These are phyloP conservation scores for Pachypanchax playfairii DNA, from an alignment of 2,113 vertebrate species.

Conservation along the genomic window DNA sequence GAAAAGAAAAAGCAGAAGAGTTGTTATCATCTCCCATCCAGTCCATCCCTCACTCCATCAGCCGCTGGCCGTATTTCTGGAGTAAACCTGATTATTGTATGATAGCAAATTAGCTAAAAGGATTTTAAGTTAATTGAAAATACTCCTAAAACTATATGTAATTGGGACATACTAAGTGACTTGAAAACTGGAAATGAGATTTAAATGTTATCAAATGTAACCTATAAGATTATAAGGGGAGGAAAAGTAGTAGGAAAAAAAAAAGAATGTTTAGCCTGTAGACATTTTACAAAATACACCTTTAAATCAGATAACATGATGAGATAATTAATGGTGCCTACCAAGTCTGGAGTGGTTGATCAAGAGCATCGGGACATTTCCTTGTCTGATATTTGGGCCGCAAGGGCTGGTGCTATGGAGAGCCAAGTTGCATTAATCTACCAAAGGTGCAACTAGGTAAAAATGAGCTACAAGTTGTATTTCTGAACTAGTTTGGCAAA, in stretches of 20 bases:
- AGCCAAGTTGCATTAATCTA: too few relatives aligned
- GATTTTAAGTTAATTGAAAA: constrained; percentile 43
- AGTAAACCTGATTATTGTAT: constrained; percentile 39
- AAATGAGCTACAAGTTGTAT: too few relatives aligned
- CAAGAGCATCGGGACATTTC: too few relatives aligned
- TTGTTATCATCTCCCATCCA: constrained; percentile 36
- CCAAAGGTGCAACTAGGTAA: too few relatives aligned
- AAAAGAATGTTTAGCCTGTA: background rate
- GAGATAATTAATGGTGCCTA: background rate
- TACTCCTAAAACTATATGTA: constrained; percentile 15
- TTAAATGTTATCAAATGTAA: background rate
- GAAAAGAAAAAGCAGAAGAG: constrained; percentile 35
- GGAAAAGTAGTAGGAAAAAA: background rate
- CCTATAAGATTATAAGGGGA: background rate
- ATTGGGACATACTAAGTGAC: constrained; percentile 6
- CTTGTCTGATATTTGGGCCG: too few relatives aligned
- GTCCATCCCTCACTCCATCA: constrained; percentile 47
- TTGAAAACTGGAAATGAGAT: constrained; percentile 3
- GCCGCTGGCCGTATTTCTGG: constrained; percentile 32
- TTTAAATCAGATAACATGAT: background rate
- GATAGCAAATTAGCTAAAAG: constrained; percentile 55
- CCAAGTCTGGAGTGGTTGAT: too few relatives aligned
- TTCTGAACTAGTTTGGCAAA: too few relatives aligned
- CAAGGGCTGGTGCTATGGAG: too few relatives aligned
- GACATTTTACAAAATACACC: background rate